phyloP scores from a whole-genome alignment of 2,888 invertebrate species.

The Alsophila aescularia region DNA sequence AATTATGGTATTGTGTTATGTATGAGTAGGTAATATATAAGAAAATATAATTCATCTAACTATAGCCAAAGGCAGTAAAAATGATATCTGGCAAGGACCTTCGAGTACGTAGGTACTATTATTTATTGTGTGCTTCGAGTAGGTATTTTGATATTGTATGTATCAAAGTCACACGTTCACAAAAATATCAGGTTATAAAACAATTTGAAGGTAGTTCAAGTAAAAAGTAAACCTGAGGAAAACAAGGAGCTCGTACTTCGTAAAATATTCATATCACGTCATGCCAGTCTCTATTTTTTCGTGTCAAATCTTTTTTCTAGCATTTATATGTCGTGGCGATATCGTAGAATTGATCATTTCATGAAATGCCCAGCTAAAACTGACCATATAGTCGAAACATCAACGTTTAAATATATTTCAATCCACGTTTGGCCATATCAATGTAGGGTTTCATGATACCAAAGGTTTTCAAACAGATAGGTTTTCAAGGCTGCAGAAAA shows the following conservation, averaged over 20 bases:
- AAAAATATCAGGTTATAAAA: slow-evolving; percentile 19
- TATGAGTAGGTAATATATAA: too few relatives aligned
- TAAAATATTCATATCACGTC: slow-evolving; percentile 32
- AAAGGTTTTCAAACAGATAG: too few relatives aligned
- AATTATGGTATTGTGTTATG: too few relatives aligned
- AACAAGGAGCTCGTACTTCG: slow-evolving; percentile 1
- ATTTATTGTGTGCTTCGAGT: too few relatives aligned
- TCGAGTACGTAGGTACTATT: not conserved
- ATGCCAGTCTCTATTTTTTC: not conserved
- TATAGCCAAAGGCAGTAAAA: not conserved
- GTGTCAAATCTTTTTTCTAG: not conserved
- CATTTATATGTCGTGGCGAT: not conserved
- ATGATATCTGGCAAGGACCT: not conserved
- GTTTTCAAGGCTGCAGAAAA: too few relatives aligned
- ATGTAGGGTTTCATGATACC: too few relatives aligned
- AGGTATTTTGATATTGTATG: slow-evolving; percentile 1
- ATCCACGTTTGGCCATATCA: too few relatives aligned
- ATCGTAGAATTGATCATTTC: too few relatives aligned
- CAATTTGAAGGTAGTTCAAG: slow-evolving; percentile 4
- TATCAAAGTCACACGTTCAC: slow-evolving; percentile 4
- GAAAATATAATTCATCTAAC: too few relatives aligned
- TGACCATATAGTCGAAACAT: too few relatives aligned
- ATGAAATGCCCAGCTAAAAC: too few relatives aligned
- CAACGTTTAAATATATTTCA: too few relatives aligned
- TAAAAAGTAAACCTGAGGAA: slow-evolving; percentile 5